Evolutionary conservation across 2,797 vertebrate genomes (phyloP).

Genomic region (Champsocephalus esox): DNA sequence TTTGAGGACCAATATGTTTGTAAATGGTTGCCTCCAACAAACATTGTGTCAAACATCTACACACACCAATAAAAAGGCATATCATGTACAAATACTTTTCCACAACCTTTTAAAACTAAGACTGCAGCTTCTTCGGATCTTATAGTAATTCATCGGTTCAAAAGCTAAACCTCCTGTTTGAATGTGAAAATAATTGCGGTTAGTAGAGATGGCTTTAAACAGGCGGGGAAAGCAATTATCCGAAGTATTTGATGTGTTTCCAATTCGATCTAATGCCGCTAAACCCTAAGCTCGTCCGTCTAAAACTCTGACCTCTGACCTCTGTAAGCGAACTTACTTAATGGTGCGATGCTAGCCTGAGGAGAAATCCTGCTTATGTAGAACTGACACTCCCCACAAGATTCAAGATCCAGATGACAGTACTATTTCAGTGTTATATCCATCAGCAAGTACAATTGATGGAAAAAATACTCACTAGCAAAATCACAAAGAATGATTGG

Average conservation of each 20-base stretch:
- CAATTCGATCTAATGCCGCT: constrained; percentile 38
- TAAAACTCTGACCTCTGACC: constrained; percentile 43
- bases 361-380: neutral
- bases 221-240: neutral
- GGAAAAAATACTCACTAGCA: too few relatives aligned
- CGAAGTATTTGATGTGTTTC: constrained; percentile 16
- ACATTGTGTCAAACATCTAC: too few relatives aligned
- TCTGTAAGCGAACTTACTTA: neutral
- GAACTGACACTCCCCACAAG: neutral
- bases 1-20: too few relatives aligned
- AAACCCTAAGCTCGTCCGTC: constrained; percentile 42
- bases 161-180: neutral
- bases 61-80: too few relatives aligned
- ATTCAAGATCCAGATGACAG: neutral
- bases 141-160: neutral
- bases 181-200: neutral
- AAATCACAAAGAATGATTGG: too few relatives aligned
- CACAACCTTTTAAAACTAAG: too few relatives aligned
- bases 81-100: too few relatives aligned
- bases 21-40: too few relatives aligned
- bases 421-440: too few relatives aligned
- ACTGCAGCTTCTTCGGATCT: neutral
- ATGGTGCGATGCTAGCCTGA: constrained; percentile 4
- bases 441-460: too few relatives aligned
- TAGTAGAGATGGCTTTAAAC: neutral